These are phyloP conservation scores for Slavum lentiscoides DNA, from an alignment of 2,888 invertebrate genomes.

Conservation along the genomic window DNA sequence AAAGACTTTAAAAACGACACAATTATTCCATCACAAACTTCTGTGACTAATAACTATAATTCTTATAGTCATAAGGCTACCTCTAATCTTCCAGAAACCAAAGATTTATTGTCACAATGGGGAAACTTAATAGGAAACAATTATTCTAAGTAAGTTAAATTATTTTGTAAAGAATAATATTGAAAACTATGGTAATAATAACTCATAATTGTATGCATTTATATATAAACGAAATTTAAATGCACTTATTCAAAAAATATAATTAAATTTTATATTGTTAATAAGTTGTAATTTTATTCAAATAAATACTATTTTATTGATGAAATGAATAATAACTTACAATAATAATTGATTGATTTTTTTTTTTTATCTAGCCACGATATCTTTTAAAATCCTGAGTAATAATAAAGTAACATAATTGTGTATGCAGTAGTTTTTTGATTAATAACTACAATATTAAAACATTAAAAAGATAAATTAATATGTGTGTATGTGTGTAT, in stretches of 20 bases:
- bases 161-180: background rate
- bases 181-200: no score
- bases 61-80: slow-evolving; percentile 71
- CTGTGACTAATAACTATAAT: slow-evolving; percentile 60
- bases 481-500: background rate
- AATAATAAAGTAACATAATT: background rate
- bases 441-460: background rate
- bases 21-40: no score
- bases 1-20: slow-evolving; percentile 63
- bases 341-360: background rate
- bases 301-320: background rate
- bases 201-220: no score
- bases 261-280: background rate
- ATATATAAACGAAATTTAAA: no score
- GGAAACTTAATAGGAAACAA: slow-evolving; percentile 66
- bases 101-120: slow-evolving; percentile 68
- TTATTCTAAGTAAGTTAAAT: slow-evolving; percentile 58
- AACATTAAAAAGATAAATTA: background rate
- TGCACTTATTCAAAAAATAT: no score
- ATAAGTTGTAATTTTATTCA: background rate
- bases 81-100: slow-evolving; percentile 67
- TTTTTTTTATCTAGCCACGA: background rate
- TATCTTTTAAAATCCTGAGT: background rate
- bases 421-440: background rate
- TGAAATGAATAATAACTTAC: background rate